Percentiles rank a stretch among this genome's conserved stretches.
phyloP scores from a whole-genome alignment of 2,797 vertebrate genomes.

The Enteromius treurensis region DNA sequence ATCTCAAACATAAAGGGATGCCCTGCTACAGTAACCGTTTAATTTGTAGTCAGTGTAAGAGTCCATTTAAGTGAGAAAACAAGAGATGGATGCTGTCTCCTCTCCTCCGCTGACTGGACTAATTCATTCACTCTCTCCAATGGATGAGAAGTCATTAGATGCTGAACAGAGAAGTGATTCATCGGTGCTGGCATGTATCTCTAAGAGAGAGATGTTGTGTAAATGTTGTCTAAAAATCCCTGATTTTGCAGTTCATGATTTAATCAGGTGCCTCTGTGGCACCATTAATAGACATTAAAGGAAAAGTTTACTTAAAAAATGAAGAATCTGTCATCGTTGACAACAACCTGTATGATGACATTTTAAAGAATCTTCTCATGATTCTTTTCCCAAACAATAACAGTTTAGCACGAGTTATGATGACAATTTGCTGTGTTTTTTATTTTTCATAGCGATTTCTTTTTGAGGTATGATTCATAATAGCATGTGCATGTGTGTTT shows the following conservation, averaged over 20 bases:
- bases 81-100: conserved; percentile 49
- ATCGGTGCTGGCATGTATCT: conserved; percentile 29
- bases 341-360: neutral
- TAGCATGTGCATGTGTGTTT: neutral
- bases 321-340: neutral
- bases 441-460: neutral
- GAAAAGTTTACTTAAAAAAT: neutral
- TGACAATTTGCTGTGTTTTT: too few species aligned
- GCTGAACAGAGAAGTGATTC: conserved; percentile 58
- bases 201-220: conserved; percentile 17
- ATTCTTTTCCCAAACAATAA: neutral
- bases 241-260: conserved; percentile 3
- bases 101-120: conserved; percentile 27
- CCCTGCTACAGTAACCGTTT: conserved; percentile 43
- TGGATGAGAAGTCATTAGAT: conserved; percentile 58
- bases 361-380: neutral
- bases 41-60: neutral
- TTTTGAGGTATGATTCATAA: neutral
- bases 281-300: too few species aligned
- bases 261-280: neutral
- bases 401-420: too few species aligned
- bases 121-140: conserved; percentile 59
- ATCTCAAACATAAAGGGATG: conserved; percentile 26
- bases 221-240: conserved; percentile 10
- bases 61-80: conserved; percentile 40